These are phyloP conservation scores for Pelobates fuscus DNA, from an alignment of 2,113 vertebrate genomes.

Conservation along the genomic window DNA sequence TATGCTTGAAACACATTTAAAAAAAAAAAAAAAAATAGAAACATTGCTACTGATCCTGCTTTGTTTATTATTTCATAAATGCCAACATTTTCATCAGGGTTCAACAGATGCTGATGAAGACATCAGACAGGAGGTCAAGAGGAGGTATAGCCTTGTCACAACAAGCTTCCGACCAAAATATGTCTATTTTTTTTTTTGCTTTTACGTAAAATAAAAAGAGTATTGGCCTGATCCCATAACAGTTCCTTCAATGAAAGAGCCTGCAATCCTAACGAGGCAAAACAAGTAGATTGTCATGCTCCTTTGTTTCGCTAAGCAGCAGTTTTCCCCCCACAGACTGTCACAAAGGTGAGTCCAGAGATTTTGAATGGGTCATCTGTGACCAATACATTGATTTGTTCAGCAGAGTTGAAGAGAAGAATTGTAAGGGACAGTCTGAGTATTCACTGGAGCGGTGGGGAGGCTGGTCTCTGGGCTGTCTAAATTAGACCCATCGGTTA, in stretches of 20 bases:
- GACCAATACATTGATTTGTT: slow-evolving; percentile 51
- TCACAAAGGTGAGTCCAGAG: slow-evolving; percentile 61
- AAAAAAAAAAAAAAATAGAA: too few relatives aligned
- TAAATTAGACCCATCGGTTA: slow-evolving; percentile 56
- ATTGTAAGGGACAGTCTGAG: slow-evolving; percentile 44
- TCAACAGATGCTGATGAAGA: slow-evolving; percentile 61
- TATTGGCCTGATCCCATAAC: slow-evolving; percentile 60
- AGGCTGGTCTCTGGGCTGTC: slow-evolving; percentile 54
- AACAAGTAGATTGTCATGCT: slow-evolving; percentile 64
- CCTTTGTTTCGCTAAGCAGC: slow-evolving; percentile 65
- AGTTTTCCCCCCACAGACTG: slow-evolving; percentile 49
- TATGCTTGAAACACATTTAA: too few relatives aligned
- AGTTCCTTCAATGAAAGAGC: slow-evolving; percentile 58
- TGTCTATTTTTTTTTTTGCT: slow-evolving; percentile 64
- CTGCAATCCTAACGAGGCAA: slow-evolving; percentile 63
- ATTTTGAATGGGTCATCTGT: slow-evolving; percentile 50
- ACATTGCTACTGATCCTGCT: too few relatives aligned
- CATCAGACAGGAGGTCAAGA: slow-evolving; percentile 56
- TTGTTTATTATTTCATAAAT: too few relatives aligned
- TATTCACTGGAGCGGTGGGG: slow-evolving; percentile 35
- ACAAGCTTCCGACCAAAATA: slow-evolving; percentile 52
- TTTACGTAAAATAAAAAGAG: slow-evolving; percentile 55
- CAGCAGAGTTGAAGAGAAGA: slow-evolving; percentile 43
- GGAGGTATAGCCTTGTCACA: slow-evolving; percentile 60
- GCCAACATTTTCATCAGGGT: too few relatives aligned